phyloP scores from a whole-genome alignment of 2,113 vertebrate genomes.

The Chaetops frenatus region DNA sequence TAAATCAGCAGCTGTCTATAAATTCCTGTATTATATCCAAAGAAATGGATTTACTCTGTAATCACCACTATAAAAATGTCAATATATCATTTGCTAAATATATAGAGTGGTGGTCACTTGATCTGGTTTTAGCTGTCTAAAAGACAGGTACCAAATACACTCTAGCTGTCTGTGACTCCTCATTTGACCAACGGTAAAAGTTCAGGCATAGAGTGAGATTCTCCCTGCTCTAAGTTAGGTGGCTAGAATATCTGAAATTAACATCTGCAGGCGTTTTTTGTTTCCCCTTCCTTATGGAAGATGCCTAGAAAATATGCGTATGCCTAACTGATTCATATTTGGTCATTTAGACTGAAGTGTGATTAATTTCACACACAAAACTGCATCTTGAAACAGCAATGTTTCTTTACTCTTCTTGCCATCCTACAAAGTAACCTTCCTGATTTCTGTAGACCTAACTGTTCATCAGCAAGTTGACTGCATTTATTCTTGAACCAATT shows the following conservation, averaged over 20 bases:
- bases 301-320: background rate
- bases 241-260: background rate
- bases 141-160: background rate
- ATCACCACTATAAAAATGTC: background rate
- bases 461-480: background rate
- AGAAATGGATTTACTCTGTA: background rate
- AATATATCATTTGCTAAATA: background rate
- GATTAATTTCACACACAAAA: background rate
- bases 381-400: background rate
- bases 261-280: background rate
- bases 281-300: background rate
- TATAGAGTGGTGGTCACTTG: background rate
- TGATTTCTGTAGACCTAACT: background rate
- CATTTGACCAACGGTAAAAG: background rate
- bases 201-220: background rate
- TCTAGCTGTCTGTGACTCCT: background rate
- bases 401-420: background rate
- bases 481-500: background rate
- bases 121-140: background rate
- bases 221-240: background rate
- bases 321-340: background rate
- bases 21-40: background rate
- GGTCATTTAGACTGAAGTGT: background rate
- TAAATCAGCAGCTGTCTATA: background rate
- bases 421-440: background rate